Base-by-base conservation (phyloP, 2,888 invertebrate genomes). In the Andrena bucephala region DNA sequence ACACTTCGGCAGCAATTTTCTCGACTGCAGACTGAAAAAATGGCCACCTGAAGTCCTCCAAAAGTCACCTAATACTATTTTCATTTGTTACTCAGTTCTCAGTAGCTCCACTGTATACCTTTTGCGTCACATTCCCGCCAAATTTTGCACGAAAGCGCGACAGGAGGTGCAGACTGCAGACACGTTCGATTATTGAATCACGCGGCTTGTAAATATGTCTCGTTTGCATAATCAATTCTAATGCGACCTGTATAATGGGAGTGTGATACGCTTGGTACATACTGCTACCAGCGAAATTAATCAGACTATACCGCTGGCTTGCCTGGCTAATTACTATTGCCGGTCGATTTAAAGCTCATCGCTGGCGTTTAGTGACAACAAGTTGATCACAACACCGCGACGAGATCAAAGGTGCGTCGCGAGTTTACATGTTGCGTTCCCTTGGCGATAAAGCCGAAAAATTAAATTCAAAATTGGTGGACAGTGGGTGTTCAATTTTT, bases 221-320 rank as follows among this genome's bases (percentile, higher is more conserved):
- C 42, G n/a, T 79, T 75, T 74, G 75, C 75, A 69, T 69, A 75
- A 75, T 60, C 69, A 80, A 80, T 76, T 80, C 70, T 76, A 70
- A 70, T 52, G 76, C 59, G 27, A 20, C 13, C 48, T 27, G 13
- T 63, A 42, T 48, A 79, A 74, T 54, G 27, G 20, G 48, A 20
- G 42, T 63, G 62, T 60, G 52, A 78, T 68, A 29, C 74, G 16
- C 42, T 42, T 42, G 31, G 4, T n/a, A 7, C n/a, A 67, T 68
- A 67, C 65, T 16, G 2, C 63, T 36, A 36, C 42, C 29, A 24
- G 52, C n/a, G 72, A 73, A 66, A 77, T 73, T 77, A 67, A 73
- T 73, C 67, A 59, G 27, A n/a, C 59, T 59, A 50, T 60, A 66
- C 16, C 5, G 57, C 27, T 31, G 24, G 60, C 31, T 13, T 31